These are phyloP conservation scores for Oithona nana DNA, from an alignment of 2,888 invertebrate genomes.

Conservation along the genomic window DNA sequence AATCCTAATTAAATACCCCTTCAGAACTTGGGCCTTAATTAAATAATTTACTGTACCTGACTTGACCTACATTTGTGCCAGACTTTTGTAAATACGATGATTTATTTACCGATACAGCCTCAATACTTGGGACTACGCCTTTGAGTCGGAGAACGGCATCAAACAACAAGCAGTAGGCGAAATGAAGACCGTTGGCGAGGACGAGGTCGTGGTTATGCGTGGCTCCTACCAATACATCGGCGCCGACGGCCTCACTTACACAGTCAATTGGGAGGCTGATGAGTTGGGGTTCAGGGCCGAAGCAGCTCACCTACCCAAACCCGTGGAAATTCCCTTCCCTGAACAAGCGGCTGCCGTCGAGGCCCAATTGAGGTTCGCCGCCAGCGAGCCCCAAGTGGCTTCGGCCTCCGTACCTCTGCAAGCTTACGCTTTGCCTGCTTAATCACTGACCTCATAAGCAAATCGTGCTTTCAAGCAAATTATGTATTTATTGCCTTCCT, in stretches of 20 bases:
- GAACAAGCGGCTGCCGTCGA: constrained; percentile 13
- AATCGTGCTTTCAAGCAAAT: no score
- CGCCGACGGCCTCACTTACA: constrained; percentile 5
- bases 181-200: constrained; percentile 3
- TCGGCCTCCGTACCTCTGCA: constrained; percentile 1
- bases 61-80: no score
- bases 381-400: constrained; percentile 8
- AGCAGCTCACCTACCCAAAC: constrained; percentile 10
- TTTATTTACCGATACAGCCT: no score
- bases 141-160: constrained; percentile 16
- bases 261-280: constrained; percentile 15
- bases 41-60: no score
- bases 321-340: constrained; percentile 6
- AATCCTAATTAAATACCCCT: no score
- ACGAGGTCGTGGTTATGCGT: constrained; percentile 4
- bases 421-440: no score
- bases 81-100: no score
- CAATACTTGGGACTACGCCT: constrained; percentile 5
- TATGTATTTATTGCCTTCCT: no score
- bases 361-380: constrained; percentile 15
- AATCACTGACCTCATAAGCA: no score
- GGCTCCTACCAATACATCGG: constrained; percentile 15
- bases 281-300: constrained; percentile 13
- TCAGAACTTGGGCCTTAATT: no score
- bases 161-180: constrained; percentile 3